Base-by-base conservation (phyloP, 2,797 vertebrate species). In the Gobionotothen gibberifrons region DNA sequence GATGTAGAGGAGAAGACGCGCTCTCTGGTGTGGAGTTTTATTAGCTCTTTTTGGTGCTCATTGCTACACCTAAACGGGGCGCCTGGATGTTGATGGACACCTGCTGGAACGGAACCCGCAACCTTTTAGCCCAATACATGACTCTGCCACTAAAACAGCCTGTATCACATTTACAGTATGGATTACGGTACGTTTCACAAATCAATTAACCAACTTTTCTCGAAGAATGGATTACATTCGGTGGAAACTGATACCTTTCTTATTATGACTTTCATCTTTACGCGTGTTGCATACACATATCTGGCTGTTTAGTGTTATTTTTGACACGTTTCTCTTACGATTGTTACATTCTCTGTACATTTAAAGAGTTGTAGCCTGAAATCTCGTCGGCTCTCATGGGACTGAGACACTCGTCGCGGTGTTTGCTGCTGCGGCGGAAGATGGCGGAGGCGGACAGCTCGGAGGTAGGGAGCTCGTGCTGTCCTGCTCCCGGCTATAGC, bases 391-490 rank as follows among this genome's bases (percentile, higher is more conserved):
- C 94, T 95, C 97, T 93, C 96, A 99, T 99, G 98, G 98, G 98
- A 96, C 96, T 97, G 87, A 96, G 96, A 95, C 98, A 98, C 94
- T 99, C 98, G 94, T 98, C 97, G 93, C 98, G 97, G 93, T 99
- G 98, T 94, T 94, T 98, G 96, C 96, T 98, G 95, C 96, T 98
- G 52, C 94, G 97, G 96, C 97, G 97, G 95, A 98, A 98, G 93
- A 98, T 98, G 97, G 97, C 97, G 96, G 98, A 99, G 95, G 95
- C 96, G 76, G 97, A 99, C 92, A 96, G 90, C 94, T 90, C 96
- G 26, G 98, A 99, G 97, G 98, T 99, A 95, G 74, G 92, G 82
- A 85, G 76, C 84, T 87, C 87, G 86, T 82, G 78, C 39, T 94
- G 96, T 93, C 87, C 84, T 87, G 89, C 46, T 55, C 43, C 66